Evolutionary conservation across 1,140 invertebrate species (phyloP), one percentile per base, ranked within the genome.

Genomic region (Rhyacophila brunnea): DNA sequence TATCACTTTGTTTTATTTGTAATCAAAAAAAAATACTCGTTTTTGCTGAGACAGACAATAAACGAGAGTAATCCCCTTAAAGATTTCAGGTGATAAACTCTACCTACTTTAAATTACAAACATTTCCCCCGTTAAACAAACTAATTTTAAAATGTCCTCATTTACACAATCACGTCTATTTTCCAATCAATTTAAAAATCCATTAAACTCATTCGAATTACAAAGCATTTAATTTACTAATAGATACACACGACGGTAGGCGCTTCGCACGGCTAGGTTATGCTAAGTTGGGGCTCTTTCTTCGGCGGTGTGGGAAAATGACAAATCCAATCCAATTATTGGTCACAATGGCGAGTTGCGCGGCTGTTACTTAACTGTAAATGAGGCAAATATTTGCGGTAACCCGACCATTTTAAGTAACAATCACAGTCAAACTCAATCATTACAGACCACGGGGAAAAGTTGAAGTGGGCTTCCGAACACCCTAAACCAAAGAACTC

Each of bases 311-410:
- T 28, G 32, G 47, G 50, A 51, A 62, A 62, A 49, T 56, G 44
- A 62, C 60, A 62, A 51, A 62, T 57, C 60, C 60, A 62, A 62
- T 62, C 53, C 60, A 62, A 62, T 62, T 62, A 62, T 62, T 43
- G 14, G 10, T 9, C 42, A 62, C 60, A 62, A 60, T 55, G 51
- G 45, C 14, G 7, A 19, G n/a, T 42, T 32, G 48, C n/a, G 18
- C 32, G 49, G 58, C 42, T 38, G 53, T 62, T 62, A 62, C 60
- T 62, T 57, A 62, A 62, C 60, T 23, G 53, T 50, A 62, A 62
- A 62, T 62, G 60, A 62, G 51, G 60, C 49, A 62, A 62, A 62
- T 62, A 62, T 62, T 62, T 62, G 60, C 48, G 60, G 50, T 50
- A 62, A 62, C 60, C 60, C 60, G 60, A 52, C 60, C 60, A 57